Evolutionary conservation across 2,888 invertebrate species (phyloP), one percentile per base, ranked within the genome.

Genomic region (Spisula solida): DNA sequence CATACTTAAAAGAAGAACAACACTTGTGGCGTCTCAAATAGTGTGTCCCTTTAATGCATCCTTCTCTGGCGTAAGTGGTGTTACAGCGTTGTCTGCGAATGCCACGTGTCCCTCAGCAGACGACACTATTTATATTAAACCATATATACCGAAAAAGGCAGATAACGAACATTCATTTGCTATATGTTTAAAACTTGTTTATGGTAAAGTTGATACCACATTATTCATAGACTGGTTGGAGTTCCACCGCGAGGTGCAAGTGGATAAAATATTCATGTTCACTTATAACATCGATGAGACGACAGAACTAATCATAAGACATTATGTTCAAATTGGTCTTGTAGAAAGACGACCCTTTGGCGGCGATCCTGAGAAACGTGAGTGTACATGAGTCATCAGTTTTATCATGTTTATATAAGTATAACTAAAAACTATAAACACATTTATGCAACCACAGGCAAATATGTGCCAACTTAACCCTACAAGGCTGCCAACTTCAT

Each of bases 251-350:
- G 84, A 84, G 55, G 75, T 84, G 84, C n/a, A 51, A 75, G 84
- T 84, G 18, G 75, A 75, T 31, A 84, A 84, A 29, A 84, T 84
- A 8, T 70, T 84, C 34, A 84, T 84, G 78, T 84, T 84, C 29
- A 75, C 75, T 25, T 84, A 84, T 48, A 84, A 84, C 41, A 25
- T 84, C 12, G 5, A 47, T 18, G 31, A 14, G 0, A 25, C 75
- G 5, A 75, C 75, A 16, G 1, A 41, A 18, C 14, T 29, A 41
- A 84, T 84, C 48, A 70, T 84, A 25, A 25, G 18, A 2, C 51
- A 84, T 70, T 84, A 84, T 75, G 29, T 31, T n/a, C 51, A 84
- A 14, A 16, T 51, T 16, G 84, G 84, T 31, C 75, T 84, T 51
- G 31, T 84, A 75, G 75, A 84, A 29, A 84, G 48, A 48, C 25